Evolutionary conservation across 2,797 vertebrate genomes (phyloP).

Genomic region (Molossus alvarezi): DNA sequence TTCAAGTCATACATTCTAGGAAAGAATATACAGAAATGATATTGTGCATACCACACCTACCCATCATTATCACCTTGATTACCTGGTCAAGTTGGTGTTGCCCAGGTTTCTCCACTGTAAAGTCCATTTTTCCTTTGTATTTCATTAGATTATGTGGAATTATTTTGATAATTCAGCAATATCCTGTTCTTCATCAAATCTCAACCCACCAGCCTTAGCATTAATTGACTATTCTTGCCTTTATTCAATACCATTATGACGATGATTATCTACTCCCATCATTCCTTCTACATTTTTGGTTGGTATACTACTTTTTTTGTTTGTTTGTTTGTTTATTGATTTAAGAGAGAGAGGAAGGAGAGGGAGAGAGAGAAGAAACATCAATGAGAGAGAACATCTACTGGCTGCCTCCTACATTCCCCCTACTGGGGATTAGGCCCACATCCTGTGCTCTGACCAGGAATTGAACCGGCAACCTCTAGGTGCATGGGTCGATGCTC

Average conservation of each 20-base stretch:
- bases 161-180: slow-evolving; percentile 47
- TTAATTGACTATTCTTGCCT: neutral
- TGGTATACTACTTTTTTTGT: too few species aligned
- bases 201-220: slow-evolving; percentile 37
- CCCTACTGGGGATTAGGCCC: too few species aligned
- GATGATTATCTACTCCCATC: slow-evolving; percentile 8
- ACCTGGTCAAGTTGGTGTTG: neutral
- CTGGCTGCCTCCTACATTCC: too few species aligned
- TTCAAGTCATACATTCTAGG: neutral
- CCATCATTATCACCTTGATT: slow-evolving; percentile 2
- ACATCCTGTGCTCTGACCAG: too few species aligned
- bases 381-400: too few species aligned
- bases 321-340: too few species aligned
- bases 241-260: neutral
- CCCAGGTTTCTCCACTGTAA: slow-evolving; percentile 25
- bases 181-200: slow-evolving; percentile 48
- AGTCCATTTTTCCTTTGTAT: slow-evolving; percentile 51
- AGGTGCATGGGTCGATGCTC: too few species aligned
- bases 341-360: too few species aligned
- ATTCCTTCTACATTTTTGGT: neutral
- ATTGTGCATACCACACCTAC: neutral
- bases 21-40: slow-evolving; percentile 11
- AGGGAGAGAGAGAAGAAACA: too few species aligned
- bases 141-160: neutral
- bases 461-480: too few species aligned